Conservation (phyloP, 2,888 invertebrate species). For the Scaeva pyrastri region DNA sequence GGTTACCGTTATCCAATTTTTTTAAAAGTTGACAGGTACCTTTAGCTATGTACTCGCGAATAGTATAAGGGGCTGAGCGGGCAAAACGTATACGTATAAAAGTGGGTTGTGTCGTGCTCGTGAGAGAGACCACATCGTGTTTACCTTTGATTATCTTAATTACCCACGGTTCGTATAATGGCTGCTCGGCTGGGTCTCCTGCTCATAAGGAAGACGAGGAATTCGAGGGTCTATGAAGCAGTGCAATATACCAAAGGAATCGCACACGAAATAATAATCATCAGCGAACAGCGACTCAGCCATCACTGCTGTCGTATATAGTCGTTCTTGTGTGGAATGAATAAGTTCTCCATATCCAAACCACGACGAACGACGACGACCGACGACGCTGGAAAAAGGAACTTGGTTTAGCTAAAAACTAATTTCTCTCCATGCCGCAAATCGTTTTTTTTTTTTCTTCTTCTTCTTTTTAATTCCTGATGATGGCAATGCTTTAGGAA, state of each 20-base stretch:
- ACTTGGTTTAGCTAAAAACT: conserved; percentile 38
- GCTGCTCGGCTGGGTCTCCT: neutral
- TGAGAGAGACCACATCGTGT: conserved; percentile 59
- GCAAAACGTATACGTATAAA: neutral
- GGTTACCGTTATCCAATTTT: conserved; percentile 54
- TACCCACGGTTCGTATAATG: conserved; percentile 56
- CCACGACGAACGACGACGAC: neutral
- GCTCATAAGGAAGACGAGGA: neutral
- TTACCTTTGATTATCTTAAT: conserved; percentile 76
- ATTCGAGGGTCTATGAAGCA: neutral
- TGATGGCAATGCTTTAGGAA: conserved; percentile 52
- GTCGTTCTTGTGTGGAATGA: too few relatives aligned
- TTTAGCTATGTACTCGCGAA: too few relatives aligned
- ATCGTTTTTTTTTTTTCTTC: conserved; percentile 2
- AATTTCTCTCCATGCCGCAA: conserved; percentile 1
- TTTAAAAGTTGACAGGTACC: conserved; percentile 53
- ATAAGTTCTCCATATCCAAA: neutral
- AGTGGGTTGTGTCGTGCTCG: neutral
- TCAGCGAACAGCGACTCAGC: conserved; percentile 22
- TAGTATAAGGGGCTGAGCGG: neutral
- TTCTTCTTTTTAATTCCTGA: neutral
- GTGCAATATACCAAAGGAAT: conserved; percentile 43
- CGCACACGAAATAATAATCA: conserved; percentile 55
- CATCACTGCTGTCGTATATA: neutral
- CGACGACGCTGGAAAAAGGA: neutral